A percentile compares a stretch with the other conserved stretches of the same genome.
Conservation (phyloP, 2,113 vertebrate species). For the Leucopternis melanops region DNA sequence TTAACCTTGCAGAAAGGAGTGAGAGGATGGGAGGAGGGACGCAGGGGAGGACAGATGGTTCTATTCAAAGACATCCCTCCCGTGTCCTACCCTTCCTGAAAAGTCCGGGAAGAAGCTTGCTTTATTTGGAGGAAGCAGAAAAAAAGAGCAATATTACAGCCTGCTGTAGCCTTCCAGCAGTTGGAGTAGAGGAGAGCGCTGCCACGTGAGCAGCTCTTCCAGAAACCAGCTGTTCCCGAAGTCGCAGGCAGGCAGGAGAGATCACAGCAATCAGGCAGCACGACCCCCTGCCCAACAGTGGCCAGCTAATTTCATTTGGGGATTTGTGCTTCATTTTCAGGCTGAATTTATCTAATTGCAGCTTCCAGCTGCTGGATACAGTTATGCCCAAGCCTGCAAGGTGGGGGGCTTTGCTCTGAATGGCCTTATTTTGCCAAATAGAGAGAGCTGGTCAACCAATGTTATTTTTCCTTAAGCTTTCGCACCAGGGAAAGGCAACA, state of each 20-base stretch:
- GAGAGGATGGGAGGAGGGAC: neutral
- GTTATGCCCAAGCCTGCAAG: neutral
- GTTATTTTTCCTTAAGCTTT: neutral
- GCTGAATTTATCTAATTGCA: neutral
- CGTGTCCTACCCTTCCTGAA: accelerated
- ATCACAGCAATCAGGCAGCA: neutral
- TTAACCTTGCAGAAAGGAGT: neutral
- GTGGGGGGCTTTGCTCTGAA: neutral
- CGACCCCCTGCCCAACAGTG: accelerated
- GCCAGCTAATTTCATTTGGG: neutral
- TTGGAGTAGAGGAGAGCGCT: neutral
- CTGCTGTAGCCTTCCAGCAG: neutral
- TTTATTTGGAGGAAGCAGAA: neutral
- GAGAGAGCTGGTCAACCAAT: neutral
- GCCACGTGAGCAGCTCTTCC: neutral
- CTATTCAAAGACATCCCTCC: neutral
- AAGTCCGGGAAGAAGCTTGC: neutral
- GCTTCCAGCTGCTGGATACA: neutral
- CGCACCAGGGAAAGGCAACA: neutral
- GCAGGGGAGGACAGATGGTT: neutral
- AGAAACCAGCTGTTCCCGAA: neutral
- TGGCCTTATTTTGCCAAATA: neutral
- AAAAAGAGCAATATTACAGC: neutral
- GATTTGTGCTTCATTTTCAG: neutral
- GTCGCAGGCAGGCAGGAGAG: neutral